Conservation (phyloP, 64 coral and sea anemone species). For the Pocillopora damicornis region DNA sequence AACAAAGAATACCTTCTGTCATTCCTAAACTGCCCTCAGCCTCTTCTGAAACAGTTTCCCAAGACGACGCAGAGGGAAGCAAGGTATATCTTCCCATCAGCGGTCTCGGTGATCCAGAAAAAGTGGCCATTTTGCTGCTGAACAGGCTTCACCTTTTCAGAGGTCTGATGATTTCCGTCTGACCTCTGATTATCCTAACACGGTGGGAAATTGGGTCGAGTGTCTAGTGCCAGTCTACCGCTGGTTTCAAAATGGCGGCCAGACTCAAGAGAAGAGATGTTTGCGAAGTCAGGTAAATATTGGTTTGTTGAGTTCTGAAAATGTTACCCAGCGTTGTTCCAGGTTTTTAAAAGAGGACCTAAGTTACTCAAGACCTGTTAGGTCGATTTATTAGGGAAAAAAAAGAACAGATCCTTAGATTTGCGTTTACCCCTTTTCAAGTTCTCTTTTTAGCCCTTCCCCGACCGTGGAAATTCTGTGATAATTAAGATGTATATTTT, state of each 20-base stretch:
- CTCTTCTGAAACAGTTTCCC: slow-evolving; percentile 14
- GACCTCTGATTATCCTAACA: not conserved
- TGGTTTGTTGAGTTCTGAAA: not conserved
- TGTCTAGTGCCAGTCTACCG: not conserved
- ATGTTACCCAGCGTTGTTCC: too few relatives aligned
- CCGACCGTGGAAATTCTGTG: too few relatives aligned
- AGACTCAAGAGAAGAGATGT: too few relatives aligned
- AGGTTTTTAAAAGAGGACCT: too few relatives aligned
- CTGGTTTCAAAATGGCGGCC: slow-evolving; percentile 11
- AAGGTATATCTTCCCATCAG: slow-evolving; percentile 16
- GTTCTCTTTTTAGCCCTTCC: too few relatives aligned
- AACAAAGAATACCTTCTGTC: not conserved
- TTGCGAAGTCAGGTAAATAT: not conserved
- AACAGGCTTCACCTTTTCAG: too few relatives aligned
- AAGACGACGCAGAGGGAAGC: not conserved
- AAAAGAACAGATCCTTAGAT: too few relatives aligned
- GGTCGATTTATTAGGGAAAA: too few relatives aligned
- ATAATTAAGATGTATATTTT: too few relatives aligned
- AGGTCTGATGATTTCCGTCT: not conserved
- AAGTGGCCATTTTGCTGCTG: not conserved
- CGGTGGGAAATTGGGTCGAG: not conserved
- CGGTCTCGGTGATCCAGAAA: not conserved
- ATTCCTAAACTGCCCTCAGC: not conserved
- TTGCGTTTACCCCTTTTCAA: too few relatives aligned
- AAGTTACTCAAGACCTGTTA: too few relatives aligned